phyloP scores from a whole-genome alignment of 2,797 vertebrate species.

The Synaphobranchus kaupii region DNA sequence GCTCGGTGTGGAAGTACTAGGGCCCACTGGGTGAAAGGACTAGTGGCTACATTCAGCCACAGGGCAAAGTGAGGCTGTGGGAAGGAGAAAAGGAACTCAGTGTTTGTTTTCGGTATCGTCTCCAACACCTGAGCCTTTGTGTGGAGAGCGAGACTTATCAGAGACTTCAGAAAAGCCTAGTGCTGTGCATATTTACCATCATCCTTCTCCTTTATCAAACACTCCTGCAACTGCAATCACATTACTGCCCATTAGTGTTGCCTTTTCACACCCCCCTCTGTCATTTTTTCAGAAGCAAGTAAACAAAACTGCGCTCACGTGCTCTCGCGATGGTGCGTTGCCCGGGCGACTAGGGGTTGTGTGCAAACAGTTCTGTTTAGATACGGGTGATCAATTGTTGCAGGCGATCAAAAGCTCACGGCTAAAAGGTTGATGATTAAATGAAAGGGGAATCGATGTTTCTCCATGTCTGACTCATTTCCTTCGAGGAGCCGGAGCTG shows the following conservation, averaged over 20 bases:
- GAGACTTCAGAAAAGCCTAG: constrained; percentile 20
- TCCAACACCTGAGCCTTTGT: constrained; percentile 37
- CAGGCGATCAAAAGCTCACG: constrained; percentile 20
- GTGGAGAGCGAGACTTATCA: constrained; percentile 31
- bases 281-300: constrained; percentile 15
- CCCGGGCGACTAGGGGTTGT: background rate
- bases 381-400: constrained; percentile 14
- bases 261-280: constrained; percentile 22
- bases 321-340: background rate
- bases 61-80: constrained; percentile 14
- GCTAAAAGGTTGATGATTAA: constrained; percentile 11
- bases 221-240: constrained; percentile 29
- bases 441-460: background rate
- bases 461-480: constrained; percentile 12
- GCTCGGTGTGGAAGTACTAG: background rate
- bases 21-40: background rate
- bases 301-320: constrained; percentile 18
- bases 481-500: background rate
- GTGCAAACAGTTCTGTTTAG: constrained; percentile 40
- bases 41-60: background rate
- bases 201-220: constrained; percentile 31
- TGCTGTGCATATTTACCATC: constrained; percentile 26
- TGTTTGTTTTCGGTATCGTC: constrained; percentile 37
- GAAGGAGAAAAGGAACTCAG: background rate
- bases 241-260: constrained; percentile 25